Percentiles rank a stretch among this genome's conserved stretches.
These are phyloP conservation scores for Coracias cyanogaster DNA, from an alignment of 2,797 vertebrate genomes.

Conservation along the genomic window DNA sequence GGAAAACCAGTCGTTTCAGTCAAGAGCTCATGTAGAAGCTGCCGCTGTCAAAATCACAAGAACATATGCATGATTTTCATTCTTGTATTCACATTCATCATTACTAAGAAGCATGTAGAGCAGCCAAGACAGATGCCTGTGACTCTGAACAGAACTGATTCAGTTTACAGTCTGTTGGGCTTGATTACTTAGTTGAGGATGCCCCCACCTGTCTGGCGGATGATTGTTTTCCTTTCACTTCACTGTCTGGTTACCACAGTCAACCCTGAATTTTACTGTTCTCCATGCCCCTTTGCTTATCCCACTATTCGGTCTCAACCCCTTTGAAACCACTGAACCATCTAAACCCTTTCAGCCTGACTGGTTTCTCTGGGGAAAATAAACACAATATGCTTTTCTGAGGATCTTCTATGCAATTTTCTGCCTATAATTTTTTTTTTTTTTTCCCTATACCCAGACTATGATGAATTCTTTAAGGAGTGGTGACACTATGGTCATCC, in stretches of 20 bases:
- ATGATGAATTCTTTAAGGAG: background rate
- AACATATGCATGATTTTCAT: conserved; percentile 10
- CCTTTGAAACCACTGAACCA: background rate
- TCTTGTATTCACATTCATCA: background rate
- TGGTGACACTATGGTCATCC: background rate
- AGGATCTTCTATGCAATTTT: background rate
- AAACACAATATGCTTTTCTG: accelerated
- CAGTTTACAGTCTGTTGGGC: background rate
- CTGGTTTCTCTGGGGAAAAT: background rate
- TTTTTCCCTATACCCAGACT: background rate
- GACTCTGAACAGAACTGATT: background rate
- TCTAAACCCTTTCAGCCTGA: background rate
- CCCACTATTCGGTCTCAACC: background rate
- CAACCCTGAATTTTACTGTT: background rate
- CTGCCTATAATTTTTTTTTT: background rate
- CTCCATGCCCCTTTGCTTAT: background rate
- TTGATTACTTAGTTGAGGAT: background rate
- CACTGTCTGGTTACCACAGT: background rate
- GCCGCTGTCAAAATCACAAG: conserved; percentile 47
- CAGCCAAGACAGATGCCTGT: background rate
- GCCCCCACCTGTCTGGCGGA: background rate
- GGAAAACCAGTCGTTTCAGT: background rate
- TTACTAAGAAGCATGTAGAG: background rate
- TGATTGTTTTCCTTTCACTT: background rate
- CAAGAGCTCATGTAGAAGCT: background rate